A percentile compares a stretch with the other conserved stretches of the same genome.
These are phyloP conservation scores for Euleptes europaea DNA, from an alignment of 2,113 vertebrate genomes.

Conservation along the genomic window DNA sequence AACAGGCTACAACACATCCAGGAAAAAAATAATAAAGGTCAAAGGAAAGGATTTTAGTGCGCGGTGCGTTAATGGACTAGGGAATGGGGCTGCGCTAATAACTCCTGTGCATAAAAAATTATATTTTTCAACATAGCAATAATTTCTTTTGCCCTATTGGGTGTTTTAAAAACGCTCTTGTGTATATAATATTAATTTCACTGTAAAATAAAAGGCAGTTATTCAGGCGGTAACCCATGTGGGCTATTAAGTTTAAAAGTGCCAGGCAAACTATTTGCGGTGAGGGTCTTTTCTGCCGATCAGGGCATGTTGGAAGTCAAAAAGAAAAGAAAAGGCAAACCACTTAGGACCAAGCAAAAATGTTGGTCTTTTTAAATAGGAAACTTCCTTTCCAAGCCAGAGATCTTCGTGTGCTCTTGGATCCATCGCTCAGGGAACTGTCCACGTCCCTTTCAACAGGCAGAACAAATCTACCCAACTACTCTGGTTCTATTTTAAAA, in stretches of 20 bases:
- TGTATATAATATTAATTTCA: constrained; percentile 71
- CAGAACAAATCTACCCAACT: no score
- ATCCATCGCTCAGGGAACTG: background rate
- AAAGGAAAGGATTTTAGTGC: constrained; percentile 60
- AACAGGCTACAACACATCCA: constrained; percentile 59
- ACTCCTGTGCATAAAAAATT: constrained; percentile 66
- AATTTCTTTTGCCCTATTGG: constrained; percentile 66
- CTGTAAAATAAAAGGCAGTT: constrained; percentile 69
- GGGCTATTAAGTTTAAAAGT: constrained; percentile 66
- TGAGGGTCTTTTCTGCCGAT: constrained; percentile 32
- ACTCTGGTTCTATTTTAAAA: no score
- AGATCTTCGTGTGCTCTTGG: background rate
- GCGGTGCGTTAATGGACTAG: constrained; percentile 58
- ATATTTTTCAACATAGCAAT: constrained; percentile 63
- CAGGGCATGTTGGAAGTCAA: constrained; percentile 9
- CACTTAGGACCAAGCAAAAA: constrained; percentile 43
- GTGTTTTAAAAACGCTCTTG: constrained; percentile 71
- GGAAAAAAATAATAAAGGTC: constrained; percentile 69
- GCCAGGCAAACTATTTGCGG: constrained; percentile 44
- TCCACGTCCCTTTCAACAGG: background rate
- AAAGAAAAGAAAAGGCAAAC: constrained; percentile 25
- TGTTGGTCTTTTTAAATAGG: constrained; percentile 22
- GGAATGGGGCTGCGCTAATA: constrained; percentile 66
- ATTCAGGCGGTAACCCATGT: constrained; percentile 62
- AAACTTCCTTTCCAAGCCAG: background rate